These are phyloP conservation scores for Chaetodon trifasciatus DNA, from an alignment of 2,797 vertebrate genomes.

Conservation along the genomic window DNA sequence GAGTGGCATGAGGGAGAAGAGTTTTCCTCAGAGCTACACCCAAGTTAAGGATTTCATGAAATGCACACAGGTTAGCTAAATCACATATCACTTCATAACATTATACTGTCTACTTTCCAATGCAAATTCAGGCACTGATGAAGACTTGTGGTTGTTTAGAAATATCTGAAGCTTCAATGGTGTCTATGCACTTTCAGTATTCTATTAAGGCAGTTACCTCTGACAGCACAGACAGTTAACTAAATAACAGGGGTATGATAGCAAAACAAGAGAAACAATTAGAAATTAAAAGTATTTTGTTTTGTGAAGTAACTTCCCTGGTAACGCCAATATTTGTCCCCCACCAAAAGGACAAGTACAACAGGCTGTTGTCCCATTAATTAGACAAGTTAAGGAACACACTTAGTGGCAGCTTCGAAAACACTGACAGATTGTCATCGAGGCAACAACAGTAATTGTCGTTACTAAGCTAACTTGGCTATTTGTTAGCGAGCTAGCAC, in stretches of 20 bases:
- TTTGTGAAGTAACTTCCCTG: not conserved
- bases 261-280: not conserved
- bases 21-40: not conserved
- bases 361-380: not conserved
- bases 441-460: not conserved
- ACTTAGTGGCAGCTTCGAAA: not conserved
- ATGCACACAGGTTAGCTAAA: not conserved
- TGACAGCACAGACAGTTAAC: not conserved
- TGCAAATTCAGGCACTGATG: not conserved
- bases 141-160: not conserved
- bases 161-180: not conserved
- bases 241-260: not conserved
- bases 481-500: slow-evolving; percentile 34
- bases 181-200: not conserved
- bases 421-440: not conserved
- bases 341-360: not conserved
- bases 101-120: not conserved
- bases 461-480: slow-evolving; percentile 21
- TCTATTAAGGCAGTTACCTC: not conserved
- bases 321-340: not conserved
- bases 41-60: not conserved
- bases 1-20: not conserved
- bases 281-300: not conserved
- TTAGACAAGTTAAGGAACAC: not conserved
- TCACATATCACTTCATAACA: not conserved